Percentiles rank a stretch among this genome's conserved stretches.
phyloP scores from a whole-genome alignment of 2,888 invertebrate genomes.

The Apotomis betuletana region DNA sequence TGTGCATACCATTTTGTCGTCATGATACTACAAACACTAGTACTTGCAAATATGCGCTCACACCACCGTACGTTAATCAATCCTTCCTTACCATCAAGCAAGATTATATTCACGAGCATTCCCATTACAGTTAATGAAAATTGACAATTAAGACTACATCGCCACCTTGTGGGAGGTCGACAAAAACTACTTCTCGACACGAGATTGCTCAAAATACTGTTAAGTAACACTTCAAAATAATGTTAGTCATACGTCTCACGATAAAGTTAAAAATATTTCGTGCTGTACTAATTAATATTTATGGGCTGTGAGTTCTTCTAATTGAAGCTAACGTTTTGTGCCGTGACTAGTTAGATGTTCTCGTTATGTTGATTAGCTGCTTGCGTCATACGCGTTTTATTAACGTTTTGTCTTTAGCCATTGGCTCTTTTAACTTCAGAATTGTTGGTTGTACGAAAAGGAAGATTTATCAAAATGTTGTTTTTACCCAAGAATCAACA shows the following conservation, averaged over 20 bases:
- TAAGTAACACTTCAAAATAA: constrained; percentile 24
- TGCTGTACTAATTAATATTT: constrained; percentile 42
- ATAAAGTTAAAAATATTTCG: constrained; percentile 25
- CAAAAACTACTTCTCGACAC: neutral
- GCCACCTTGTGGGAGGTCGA: neutral
- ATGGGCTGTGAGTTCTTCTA: constrained; percentile 37
- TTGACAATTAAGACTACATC: neutral
- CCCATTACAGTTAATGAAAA: neutral
- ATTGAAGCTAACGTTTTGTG: constrained; percentile 45
- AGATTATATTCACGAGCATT: too few relatives aligned
- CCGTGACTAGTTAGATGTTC: constrained; percentile 35
- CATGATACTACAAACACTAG: too few relatives aligned
- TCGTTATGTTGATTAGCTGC: constrained; percentile 37
- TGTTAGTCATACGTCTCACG: constrained; percentile 12
- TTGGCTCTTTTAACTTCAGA: neutral
- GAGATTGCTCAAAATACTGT: neutral
- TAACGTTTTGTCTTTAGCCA: neutral
- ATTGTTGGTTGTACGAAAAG: neutral
- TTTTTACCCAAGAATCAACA: neutral
- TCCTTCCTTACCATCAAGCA: too few relatives aligned
- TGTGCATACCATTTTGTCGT: too few relatives aligned
- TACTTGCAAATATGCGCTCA: too few relatives aligned
- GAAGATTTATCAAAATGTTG: neutral
- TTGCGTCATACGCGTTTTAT: constrained; percentile 24
- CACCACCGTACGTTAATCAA: too few relatives aligned